phyloP scores from a whole-genome alignment of 1,140 invertebrate genomes.

The Manduca sexta region DNA sequence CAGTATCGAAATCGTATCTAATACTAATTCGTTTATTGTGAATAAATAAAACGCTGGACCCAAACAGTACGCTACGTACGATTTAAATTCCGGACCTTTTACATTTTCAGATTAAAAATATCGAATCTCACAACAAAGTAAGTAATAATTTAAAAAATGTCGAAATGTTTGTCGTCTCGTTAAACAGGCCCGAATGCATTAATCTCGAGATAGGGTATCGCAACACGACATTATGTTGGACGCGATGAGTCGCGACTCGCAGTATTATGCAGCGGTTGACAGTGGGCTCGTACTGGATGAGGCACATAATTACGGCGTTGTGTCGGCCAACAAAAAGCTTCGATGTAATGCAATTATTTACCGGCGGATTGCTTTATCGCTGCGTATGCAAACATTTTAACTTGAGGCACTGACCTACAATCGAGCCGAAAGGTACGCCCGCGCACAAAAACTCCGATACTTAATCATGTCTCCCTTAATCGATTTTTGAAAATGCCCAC shows the following conservation, averaged over 20 bases:
- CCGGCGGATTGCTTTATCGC: slow-evolving; percentile 47
- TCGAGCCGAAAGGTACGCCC: slow-evolving; percentile 17
- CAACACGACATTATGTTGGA: slow-evolving; percentile 26
- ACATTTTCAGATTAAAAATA: too few species aligned
- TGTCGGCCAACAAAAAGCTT: slow-evolving; percentile 30
- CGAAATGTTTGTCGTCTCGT: too few species aligned
- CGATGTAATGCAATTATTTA: slow-evolving; percentile 54
- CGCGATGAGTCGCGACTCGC: slow-evolving; percentile 27
- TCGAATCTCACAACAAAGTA: too few species aligned
- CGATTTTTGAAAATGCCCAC: slow-evolving; percentile 54
- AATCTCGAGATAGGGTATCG: slow-evolving; percentile 30
- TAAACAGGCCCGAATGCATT: slow-evolving; percentile 12
- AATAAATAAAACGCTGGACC: too few species aligned
- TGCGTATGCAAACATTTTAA: slow-evolving; percentile 40
- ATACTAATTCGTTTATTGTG: too few species aligned
- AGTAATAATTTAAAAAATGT: too few species aligned
- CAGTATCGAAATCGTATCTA: too few species aligned
- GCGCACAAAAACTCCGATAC: slow-evolving; percentile 37
- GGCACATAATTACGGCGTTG: slow-evolving; percentile 47
- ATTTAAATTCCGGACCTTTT: too few species aligned
- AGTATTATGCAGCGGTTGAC: slow-evolving; percentile 25
- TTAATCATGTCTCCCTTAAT: slow-evolving; percentile 62
- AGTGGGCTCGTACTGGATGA: too few species aligned
- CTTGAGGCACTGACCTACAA: slow-evolving; percentile 25
- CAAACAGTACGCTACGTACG: too few species aligned